Evolutionary conservation across 2,797 vertebrate species (phyloP).

Genomic region (Nyctibius grandis): DNA sequence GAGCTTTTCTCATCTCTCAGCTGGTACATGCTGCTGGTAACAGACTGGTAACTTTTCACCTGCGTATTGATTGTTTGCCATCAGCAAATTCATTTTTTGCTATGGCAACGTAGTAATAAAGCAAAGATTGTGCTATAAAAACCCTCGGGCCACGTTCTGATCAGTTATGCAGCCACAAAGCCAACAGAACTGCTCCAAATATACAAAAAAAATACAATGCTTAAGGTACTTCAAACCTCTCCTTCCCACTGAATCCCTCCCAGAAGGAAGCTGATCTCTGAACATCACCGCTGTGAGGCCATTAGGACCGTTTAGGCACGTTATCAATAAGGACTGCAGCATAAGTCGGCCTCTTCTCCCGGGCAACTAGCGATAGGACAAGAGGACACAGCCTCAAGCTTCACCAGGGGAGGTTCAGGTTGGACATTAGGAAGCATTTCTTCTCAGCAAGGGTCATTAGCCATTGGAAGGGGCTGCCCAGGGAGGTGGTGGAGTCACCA

Average conservation of each 20-base stretch:
- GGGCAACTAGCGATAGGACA: no score
- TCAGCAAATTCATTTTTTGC: background rate
- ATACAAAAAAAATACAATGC: background rate
- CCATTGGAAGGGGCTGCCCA: no score
- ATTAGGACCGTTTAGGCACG: accelerated
- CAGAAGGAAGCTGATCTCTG: background rate
- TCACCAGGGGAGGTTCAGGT: no score
- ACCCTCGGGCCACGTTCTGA: background rate
- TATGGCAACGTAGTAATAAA: background rate
- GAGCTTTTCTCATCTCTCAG: background rate
- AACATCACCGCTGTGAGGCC: background rate
- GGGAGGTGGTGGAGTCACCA: no score
- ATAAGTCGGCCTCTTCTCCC: no score
- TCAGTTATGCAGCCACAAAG: background rate
- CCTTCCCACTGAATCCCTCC: background rate
- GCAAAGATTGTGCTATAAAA: background rate
- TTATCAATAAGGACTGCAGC: background rate
- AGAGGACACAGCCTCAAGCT: no score
- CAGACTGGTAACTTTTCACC: background rate
- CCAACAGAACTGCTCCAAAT: background rate
- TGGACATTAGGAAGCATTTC: no score
- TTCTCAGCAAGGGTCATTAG: no score
- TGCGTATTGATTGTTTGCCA: accelerated
- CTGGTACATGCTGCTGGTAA: background rate
- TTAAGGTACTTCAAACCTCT: background rate